Evolutionary conservation across 2,113 vertebrate species (phyloP).

Genomic region (Pterocles burchelli): DNA sequence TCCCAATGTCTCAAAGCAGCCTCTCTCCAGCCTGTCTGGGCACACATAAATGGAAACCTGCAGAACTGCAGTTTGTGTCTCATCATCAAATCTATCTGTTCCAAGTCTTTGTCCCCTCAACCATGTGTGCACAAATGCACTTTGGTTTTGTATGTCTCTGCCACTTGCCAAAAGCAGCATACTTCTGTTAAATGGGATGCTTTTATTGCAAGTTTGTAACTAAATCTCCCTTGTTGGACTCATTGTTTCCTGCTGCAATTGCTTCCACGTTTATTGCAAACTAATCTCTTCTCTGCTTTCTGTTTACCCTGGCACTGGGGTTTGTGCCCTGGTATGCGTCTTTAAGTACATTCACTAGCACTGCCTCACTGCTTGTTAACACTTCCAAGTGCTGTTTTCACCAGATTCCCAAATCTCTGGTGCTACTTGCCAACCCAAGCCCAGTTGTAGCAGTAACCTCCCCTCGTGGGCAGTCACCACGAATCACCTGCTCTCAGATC

Average conservation of each 20-base stretch:
- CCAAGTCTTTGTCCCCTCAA: background rate
- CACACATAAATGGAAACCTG: background rate
- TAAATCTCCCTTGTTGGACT: background rate
- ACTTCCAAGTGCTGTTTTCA: constrained; percentile 28
- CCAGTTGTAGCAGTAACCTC: background rate
- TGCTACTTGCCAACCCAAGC: background rate
- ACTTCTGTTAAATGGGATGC: background rate
- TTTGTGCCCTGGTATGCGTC: constrained; percentile 15
- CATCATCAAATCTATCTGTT: background rate
- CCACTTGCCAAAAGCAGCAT: background rate
- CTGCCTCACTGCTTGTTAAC: constrained; percentile 10
- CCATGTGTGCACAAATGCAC: background rate
- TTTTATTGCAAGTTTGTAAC: constrained; percentile 5
- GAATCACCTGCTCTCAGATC: background rate
- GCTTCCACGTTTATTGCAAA: constrained; percentile 38
- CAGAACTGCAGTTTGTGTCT: background rate
- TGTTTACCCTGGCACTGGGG: constrained; percentile 24
- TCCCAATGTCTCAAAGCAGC: background rate
- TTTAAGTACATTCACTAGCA: background rate
- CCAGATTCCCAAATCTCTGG: background rate
- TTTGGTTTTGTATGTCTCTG: background rate
- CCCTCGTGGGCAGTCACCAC: background rate
- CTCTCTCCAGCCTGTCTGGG: background rate
- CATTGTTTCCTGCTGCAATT: constrained; percentile 37
- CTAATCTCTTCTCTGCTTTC: constrained; percentile 7